Base-by-base conservation (phyloP, 1,140 invertebrate species). In the Phortica variegata region DNA sequence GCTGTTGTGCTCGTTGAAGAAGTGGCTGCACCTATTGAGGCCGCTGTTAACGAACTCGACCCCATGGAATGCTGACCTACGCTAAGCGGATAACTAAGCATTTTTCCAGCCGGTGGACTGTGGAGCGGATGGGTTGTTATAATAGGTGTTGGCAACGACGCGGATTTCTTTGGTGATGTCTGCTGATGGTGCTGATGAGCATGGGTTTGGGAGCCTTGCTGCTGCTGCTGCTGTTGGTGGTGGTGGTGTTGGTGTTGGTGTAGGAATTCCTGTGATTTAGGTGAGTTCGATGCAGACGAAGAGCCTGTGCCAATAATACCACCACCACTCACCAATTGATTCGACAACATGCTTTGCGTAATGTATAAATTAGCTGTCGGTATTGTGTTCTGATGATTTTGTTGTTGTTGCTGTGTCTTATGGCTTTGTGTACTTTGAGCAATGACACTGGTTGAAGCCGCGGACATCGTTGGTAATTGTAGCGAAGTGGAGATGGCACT, bases 161-260 rank as follows among this genome's bases (percentile, higher is more conserved):
- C 47, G 43, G 71, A 72, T 57, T 74, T 74, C 60, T 72, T 74
- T 69, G 71, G 71, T 55, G 71, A 50, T 33, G 36, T 51, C 7
- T 46, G 3, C 34, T 47, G n/a, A n/a, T n/a, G n/a, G n/a, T n/a
- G n/a, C n/a, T n/a, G n/a, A n/a, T n/a, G n/a, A n/a, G n/a, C n/a
- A n/a, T n/a, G n/a, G n/a, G n/a, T n/a, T n/a, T n/a, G n/a, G n/a
- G n/a, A 70, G 13, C 59, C 61, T 34, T 60, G 52, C 18, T 61
- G 58, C n/a, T 54, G 17, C 20, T 56, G 45, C 21, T 42, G 34
- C 13, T 13, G 41, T 43, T 18, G 21, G 5, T n/a, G 32, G 19
- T 47, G 52, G 21, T 42, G 43, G 17, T 31, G 46, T 9, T 42
- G 32, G 4, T 18, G 38, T 43, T 43, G 43, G 16, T 43, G 37